These are phyloP conservation scores for Brachypteracias leptosomus DNA, from an alignment of 2,113 vertebrate species.

Conservation along the genomic window DNA sequence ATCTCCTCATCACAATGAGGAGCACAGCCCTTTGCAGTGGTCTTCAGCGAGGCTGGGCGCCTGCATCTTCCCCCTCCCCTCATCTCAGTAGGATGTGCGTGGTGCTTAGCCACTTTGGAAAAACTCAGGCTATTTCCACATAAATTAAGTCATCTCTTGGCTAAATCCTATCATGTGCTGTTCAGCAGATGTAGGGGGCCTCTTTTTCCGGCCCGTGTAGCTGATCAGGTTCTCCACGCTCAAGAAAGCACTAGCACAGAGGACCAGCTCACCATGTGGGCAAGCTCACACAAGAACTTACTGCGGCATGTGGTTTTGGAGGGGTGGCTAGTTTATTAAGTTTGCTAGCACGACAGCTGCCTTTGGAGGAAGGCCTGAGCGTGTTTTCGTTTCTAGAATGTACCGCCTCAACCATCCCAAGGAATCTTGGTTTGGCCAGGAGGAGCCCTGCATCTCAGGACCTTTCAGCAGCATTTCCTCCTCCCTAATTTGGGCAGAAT, in stretches of 20 bases:
- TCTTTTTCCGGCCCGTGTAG: neutral
- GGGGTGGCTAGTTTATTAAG: neutral
- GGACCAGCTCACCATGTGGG: neutral
- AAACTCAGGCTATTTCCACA: neutral
- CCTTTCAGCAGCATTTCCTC: neutral
- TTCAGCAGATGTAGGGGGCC: conserved; percentile 40
- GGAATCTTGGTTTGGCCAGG: conserved; percentile 37
- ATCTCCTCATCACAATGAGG: neutral
- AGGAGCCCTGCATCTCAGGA: neutral
- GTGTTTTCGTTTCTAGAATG: neutral
- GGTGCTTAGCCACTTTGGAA: conserved; percentile 9
- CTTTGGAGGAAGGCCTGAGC: neutral
- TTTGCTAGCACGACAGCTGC: neutral
- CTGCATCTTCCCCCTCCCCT: neutral
- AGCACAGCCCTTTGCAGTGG: rapidly evolving
- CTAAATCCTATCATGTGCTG: conserved; percentile 20
- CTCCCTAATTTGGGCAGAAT: conserved; percentile 28
- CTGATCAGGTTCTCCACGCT: neutral
- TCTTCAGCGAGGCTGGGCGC: neutral
- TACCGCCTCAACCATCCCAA: neutral
- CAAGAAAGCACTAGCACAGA: neutral
- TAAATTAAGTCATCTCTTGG: conserved; percentile 25
- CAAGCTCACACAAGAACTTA: neutral
- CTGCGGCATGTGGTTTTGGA: neutral
- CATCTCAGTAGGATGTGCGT: neutral